Evolutionary conservation across 2,113 vertebrate species (phyloP).

Genomic region (Eubucco bourcierii): DNA sequence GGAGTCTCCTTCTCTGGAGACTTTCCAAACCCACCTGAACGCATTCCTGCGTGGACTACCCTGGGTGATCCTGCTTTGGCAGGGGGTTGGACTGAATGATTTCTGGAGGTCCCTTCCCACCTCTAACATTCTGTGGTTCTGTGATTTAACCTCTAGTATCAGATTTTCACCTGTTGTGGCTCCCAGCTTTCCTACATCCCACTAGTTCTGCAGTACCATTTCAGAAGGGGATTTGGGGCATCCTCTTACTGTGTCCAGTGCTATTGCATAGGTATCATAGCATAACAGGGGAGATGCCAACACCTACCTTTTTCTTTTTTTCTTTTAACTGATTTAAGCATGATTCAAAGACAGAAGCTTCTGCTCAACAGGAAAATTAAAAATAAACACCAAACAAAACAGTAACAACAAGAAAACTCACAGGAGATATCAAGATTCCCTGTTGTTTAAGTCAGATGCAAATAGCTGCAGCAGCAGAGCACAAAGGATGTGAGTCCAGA

Average conservation of each 20-base stretch:
- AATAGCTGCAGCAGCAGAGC: not conserved
- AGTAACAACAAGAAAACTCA: not conserved
- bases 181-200: conserved; percentile 44
- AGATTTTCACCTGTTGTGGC: not conserved
- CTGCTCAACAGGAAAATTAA: not conserved
- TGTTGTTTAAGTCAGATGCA: conserved; percentile 46
- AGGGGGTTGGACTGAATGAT: no score
- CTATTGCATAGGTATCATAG: not conserved
- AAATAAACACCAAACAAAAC: no score
- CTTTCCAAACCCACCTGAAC: no score
- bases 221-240: not conserved
- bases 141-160: conserved; percentile 33
- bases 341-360: conserved; percentile 53
- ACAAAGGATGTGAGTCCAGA: not conserved
- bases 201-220: not conserved
- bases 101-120: no score
- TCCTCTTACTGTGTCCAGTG: not conserved
- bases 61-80: no score
- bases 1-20: no score
- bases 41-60: no score
- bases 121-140: no score
- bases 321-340: conserved; percentile 46
- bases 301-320: not conserved
- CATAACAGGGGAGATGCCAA: conserved; percentile 43
- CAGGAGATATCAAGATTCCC: not conserved